Conservation (phyloP, 1,140 invertebrate genomes). For the Zaprionus davidi region DNA sequence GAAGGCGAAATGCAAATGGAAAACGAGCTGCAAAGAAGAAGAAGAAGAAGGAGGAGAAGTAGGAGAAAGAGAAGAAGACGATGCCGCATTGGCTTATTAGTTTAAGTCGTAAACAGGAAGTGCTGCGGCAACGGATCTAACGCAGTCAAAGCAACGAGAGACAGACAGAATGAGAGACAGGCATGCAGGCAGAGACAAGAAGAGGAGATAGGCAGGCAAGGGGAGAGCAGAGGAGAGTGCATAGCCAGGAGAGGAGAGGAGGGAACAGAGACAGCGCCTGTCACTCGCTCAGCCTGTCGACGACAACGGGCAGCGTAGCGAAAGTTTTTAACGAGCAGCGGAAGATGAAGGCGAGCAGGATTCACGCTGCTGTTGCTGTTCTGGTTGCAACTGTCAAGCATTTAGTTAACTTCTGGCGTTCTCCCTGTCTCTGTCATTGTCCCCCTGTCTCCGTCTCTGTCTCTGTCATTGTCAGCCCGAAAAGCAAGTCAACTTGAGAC, state of each 20-base stretch:
- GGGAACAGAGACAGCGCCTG: not conserved
- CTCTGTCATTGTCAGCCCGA: constrained; percentile 56
- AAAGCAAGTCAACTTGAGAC: constrained; percentile 3
- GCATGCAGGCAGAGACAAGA: constrained; percentile 18
- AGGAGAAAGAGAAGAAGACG: not conserved
- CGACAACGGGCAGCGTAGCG: constrained; percentile 35
- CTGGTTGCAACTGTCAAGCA: constrained; percentile 77
- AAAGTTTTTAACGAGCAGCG: constrained; percentile 38
- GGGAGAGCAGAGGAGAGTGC: not conserved
- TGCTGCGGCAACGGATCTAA: constrained; percentile 73
- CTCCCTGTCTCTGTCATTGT: constrained; percentile 58
- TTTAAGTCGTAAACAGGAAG: constrained; percentile 81
- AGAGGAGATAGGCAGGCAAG: not conserved
- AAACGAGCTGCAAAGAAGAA: constrained; percentile 18
- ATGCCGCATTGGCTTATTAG: constrained; percentile 68
- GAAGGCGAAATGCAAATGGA: constrained; percentile 39
- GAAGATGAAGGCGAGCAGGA: constrained; percentile 20
- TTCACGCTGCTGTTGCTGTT: constrained; percentile 35
- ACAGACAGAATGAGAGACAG: constrained; percentile 16
- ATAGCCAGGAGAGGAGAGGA: not conserved
- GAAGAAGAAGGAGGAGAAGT: not conserved
- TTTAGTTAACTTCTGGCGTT: constrained; percentile 76
- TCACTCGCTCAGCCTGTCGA: constrained; percentile 44
- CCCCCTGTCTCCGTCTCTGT: constrained; percentile 59
- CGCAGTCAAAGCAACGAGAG: constrained; percentile 20